Conservation (phyloP, 2,888 invertebrate genomes). For the Macaria notata region DNA sequence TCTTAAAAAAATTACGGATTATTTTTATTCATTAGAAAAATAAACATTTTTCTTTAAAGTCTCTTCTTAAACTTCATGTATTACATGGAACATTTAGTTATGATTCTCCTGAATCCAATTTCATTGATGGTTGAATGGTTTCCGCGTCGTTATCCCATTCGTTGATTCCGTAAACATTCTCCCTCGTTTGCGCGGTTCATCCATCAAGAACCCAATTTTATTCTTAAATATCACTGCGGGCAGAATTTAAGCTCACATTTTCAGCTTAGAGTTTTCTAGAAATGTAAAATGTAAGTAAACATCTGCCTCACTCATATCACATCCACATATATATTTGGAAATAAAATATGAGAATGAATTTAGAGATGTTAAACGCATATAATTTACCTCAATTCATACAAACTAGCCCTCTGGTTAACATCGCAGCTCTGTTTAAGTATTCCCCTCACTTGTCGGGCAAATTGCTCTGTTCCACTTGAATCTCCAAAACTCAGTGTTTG, state of each 20-base stretch:
- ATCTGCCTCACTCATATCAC: too few relatives aligned
- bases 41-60: too few relatives aligned
- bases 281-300: too few relatives aligned
- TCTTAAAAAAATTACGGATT: too few relatives aligned
- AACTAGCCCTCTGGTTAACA: slow-evolving; percentile 10
- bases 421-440: slow-evolving; percentile 33
- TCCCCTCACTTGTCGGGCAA: slow-evolving; percentile 38
- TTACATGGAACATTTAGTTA: neutral
- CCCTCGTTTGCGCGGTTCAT: slow-evolving; percentile 21
- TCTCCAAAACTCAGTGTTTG: slow-evolving; percentile 48
- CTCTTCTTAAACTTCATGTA: too few relatives aligned
- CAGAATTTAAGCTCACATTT: slow-evolving; percentile 11
- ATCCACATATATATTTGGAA: too few relatives aligned
- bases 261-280: too few relatives aligned
- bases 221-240: slow-evolving; percentile 13
- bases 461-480: slow-evolving; percentile 40
- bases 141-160: slow-evolving; percentile 22
- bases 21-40: too few relatives aligned
- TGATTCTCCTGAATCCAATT: slow-evolving; percentile 11
- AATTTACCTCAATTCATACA: neutral
- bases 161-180: slow-evolving; percentile 15
- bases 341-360: neutral
- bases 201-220: slow-evolving; percentile 12
- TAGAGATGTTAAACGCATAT: neutral
- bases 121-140: slow-evolving; percentile 9